Percentiles rank a stretch among this genome's conserved stretches.
Evolutionary conservation across 2,797 vertebrate genomes (phyloP).

Genomic region (Lagodon rhomboides): DNA sequence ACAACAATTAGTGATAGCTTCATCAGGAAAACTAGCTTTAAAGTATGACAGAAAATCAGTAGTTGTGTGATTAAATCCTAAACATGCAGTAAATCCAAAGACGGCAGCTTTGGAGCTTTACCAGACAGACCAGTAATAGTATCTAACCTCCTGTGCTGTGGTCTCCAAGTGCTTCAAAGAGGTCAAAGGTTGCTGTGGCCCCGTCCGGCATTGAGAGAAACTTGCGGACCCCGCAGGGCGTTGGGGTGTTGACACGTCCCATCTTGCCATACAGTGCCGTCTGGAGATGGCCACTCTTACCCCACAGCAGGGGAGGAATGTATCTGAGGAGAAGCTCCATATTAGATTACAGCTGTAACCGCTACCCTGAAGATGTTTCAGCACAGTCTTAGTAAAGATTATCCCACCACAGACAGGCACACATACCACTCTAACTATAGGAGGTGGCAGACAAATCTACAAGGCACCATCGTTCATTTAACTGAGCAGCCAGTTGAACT

Average conservation of each 20-base stretch:
- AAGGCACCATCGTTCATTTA: not conserved
- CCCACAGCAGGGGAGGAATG: conserved; percentile 96
- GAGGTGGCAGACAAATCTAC: not conserved
- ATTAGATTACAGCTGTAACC: conserved; percentile 35
- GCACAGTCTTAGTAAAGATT: conserved; percentile 4
- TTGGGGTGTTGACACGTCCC: conserved; percentile 93
- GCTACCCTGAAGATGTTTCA: conserved; percentile 21
- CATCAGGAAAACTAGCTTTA: not conserved
- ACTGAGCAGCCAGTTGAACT: not conserved
- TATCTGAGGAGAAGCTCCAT: conserved; percentile 85
- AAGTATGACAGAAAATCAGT: not conserved
- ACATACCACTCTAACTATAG: not conserved
- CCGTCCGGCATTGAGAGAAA: conserved; percentile 95
- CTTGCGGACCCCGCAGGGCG: conserved; percentile 91
- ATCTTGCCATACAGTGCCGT: conserved; percentile 95
- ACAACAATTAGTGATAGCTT: not conserved
- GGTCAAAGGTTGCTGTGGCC: conserved; percentile 95
- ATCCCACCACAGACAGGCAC: not conserved
- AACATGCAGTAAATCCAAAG: conserved; percentile 10
- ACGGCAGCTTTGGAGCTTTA: conserved; percentile 5
- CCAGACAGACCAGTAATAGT: not conserved
- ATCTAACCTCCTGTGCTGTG: conserved; percentile 91
- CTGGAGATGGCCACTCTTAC: conserved; percentile 97
- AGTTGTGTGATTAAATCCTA: not conserved
- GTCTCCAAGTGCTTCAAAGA: conserved; percentile 90